Evolutionary conservation across 2,888 invertebrate genomes (phyloP).

Genomic region (Sepiola atlantica): DNA sequence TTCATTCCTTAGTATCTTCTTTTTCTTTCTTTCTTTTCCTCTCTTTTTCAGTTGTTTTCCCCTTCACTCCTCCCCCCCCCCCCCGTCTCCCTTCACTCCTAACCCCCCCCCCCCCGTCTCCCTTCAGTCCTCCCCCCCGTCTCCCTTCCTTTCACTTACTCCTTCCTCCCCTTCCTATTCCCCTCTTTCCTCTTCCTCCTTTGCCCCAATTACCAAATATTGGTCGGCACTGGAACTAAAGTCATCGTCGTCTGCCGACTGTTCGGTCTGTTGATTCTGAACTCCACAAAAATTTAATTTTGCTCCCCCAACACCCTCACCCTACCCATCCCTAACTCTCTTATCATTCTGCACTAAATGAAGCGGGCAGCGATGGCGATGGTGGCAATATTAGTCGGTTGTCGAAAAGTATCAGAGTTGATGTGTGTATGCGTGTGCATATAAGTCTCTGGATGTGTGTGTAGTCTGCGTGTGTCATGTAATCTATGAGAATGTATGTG

Average conservation of each 20-base stretch:
- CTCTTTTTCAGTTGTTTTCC: too few relatives aligned
- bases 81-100: background rate
- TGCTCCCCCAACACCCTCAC: background rate
- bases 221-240: constrained; percentile 9
- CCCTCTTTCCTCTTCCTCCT: background rate
- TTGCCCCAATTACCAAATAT: background rate
- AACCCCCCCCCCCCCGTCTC: background rate
- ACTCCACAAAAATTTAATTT: constrained; percentile 32
- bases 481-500: too few relatives aligned
- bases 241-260: constrained; percentile 22
- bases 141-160: background rate
- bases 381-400: background rate
- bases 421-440: too few relatives aligned
- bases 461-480: too few relatives aligned
- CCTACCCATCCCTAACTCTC: background rate
- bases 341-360: background rate
- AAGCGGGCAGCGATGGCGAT: background rate
- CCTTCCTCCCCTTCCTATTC: background rate
- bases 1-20: too few relatives aligned
- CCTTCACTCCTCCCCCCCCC: too few relatives aligned
- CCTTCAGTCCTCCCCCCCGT: too few relatives aligned
- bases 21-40: too few relatives aligned
- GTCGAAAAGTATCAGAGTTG: background rate
- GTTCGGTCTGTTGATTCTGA: constrained; percentile 32
- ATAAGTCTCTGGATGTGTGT: too few relatives aligned